Base-by-base conservation (phyloP, 1,140 invertebrate species). In the Drosophila setifemur region DNA sequence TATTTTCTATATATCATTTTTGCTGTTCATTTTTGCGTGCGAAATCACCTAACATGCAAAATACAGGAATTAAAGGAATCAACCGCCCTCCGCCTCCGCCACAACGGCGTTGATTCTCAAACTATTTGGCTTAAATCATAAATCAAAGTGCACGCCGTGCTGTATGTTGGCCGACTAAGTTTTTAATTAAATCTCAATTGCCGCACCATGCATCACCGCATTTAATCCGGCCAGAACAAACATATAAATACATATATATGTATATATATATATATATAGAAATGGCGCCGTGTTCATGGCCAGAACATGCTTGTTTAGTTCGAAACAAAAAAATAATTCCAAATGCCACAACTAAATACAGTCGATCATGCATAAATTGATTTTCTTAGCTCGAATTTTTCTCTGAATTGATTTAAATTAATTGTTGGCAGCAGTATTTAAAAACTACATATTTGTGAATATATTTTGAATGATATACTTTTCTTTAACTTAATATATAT, bases 21-120 rank as follows among this genome's bases (percentile, higher is more conserved):
- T 35, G 21, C n/a, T n/a, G 55, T 49, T 63, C 50, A 57, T 71
- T 37, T 37, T n/a, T 37, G 12, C 33, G 64, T 37, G 45, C 31
- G 42, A 82, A 69, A 83, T 82, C 64, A 83, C 77, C 64, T 64
- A 76, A 50, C 61, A 69, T 70, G 73, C 39, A 74, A 78, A 72
- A 61, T 71, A 45, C 18, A 64, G 25, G 26, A 40, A 37, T 42
- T 64, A 64, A 48, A 4, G n/a, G n/a, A n/a, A n/a, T n/a, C n/a
- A n/a, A n/a, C n/a, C n/a, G 23, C 14, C 26, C 3, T n/a, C 8
- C 5, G 29, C 8, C 12, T 12, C 29, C 21, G 11, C 50, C 14
- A 7, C 25, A 29, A 21, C 54, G 26, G 25, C 8, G 4, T 14
- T 12, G 5, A 2, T 1, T 43, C 33, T 29, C 21, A 39, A 63